Percentiles rank a stretch among this genome's conserved stretches.
Evolutionary conservation across 2,113 vertebrate genomes (phyloP).

Genomic region (Aphyosemion australe): DNA sequence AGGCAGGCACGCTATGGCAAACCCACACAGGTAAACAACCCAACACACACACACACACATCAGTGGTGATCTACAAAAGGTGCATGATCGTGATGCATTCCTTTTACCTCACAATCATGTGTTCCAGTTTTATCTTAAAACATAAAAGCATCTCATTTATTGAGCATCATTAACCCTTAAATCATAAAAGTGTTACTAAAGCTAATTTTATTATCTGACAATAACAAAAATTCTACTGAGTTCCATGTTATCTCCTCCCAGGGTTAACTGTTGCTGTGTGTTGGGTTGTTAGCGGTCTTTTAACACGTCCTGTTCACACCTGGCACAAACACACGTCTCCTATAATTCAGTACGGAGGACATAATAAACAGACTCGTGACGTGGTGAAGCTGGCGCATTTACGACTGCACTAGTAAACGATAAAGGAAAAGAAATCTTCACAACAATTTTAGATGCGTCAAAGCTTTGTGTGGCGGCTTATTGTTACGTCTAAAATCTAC

Average conservation of each 20-base stretch:
- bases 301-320: neutral
- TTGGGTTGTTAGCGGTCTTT: neutral
- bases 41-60: slow-evolving; percentile 4
- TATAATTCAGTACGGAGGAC: neutral
- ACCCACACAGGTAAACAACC: slow-evolving; percentile 48
- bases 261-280: neutral
- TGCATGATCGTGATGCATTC: no score
- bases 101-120: no score
- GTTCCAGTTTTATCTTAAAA: no score
- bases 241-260: neutral
- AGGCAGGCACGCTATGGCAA: slow-evolving; percentile 59
- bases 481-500: no score
- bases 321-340: neutral
- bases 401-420: neutral
- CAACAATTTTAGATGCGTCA: neutral
- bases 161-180: no score
- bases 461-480: neutral
- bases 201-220: neutral
- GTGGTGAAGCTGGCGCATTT: neutral
- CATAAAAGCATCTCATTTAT: no score
- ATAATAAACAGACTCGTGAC: neutral
- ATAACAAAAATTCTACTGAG: neutral
- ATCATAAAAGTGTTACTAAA: no score
- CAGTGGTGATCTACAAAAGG: no score
- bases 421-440: neutral